These are phyloP conservation scores for Belonocnema kinseyi DNA, from an alignment of 1,140 invertebrate species.

Conservation along the genomic window DNA sequence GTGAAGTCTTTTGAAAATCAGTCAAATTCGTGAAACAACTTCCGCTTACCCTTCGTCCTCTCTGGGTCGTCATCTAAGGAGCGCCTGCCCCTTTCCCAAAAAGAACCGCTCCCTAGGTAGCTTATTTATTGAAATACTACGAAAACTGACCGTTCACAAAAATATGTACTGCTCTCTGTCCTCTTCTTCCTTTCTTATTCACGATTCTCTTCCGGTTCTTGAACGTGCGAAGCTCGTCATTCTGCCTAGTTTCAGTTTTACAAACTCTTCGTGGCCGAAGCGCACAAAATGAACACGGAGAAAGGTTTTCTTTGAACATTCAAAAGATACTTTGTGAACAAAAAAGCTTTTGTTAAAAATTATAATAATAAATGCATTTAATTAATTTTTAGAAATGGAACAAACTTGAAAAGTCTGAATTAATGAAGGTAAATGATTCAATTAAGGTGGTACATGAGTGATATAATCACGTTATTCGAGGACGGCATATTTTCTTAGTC, in stretches of 20 bases:
- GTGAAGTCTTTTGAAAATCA: background rate
- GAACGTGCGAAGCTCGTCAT: background rate
- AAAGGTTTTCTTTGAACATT: slow-evolving; percentile 5
- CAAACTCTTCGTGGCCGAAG: no score
- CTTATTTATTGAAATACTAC: slow-evolving; percentile 71
- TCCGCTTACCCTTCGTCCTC: slow-evolving; percentile 37
- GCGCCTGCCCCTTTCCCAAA: slow-evolving; percentile 48
- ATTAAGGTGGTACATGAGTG: no score
- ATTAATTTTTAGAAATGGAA: no score
- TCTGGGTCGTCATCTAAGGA: slow-evolving; percentile 54
- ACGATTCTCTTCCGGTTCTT: slow-evolving; percentile 37
- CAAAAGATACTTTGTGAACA: background rate
- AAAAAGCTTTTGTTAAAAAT: background rate
- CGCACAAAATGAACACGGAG: background rate
- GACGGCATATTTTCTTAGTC: no score
- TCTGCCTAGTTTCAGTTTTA: background rate
- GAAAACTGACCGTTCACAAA: slow-evolving; percentile 56
- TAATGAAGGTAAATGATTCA: no score
- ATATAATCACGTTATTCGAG: no score
- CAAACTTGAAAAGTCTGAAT: no score
- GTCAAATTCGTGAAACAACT: background rate
- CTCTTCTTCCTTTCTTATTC: slow-evolving; percentile 46
- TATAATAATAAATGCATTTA: background rate
- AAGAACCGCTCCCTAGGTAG: slow-evolving; percentile 68
- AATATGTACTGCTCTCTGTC: slow-evolving; percentile 52